These are phyloP conservation scores for Gnathonemus echidnorhynchus DNA, from an alignment of 2,113 vertebrate genomes.

Conservation along the genomic window DNA sequence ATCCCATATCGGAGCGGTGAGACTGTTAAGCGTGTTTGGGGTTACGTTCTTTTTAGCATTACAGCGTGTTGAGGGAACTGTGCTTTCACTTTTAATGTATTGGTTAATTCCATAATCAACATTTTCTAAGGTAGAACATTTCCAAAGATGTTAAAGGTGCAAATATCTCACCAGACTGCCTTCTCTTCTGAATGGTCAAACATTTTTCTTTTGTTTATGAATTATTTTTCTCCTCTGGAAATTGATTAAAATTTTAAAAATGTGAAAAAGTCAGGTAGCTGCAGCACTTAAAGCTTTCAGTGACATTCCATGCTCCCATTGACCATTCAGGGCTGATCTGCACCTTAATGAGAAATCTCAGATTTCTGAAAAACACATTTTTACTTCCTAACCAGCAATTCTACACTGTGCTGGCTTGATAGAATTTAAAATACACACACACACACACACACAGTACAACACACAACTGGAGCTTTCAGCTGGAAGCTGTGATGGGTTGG, in stretches of 20 bases:
- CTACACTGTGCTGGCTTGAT: background rate
- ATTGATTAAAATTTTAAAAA: background rate
- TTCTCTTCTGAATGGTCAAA: background rate
- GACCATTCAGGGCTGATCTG: background rate
- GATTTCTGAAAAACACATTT: background rate
- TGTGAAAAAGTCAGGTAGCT: background rate
- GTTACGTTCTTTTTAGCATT: background rate
- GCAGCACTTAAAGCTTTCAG: background rate
- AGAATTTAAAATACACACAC: background rate
- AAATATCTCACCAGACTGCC: background rate
- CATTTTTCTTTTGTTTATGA: background rate
- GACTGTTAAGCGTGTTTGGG: background rate
- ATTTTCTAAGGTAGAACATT: background rate
- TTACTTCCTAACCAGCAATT: background rate
- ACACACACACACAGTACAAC: background rate
- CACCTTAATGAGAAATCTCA: background rate
- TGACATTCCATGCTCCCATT: background rate
- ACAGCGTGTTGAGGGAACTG: background rate
- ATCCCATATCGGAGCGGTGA: constrained; percentile 21
- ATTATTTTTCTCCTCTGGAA: background rate
- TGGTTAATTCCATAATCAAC: background rate
- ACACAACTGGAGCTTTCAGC: background rate
- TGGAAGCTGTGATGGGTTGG: background rate
- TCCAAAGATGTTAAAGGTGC: background rate
- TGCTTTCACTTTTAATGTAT: background rate